Percentiles rank a stretch among this genome's conserved stretches.
Evolutionary conservation across 1,140 invertebrate genomes (phyloP).

Genomic region (Drosophila micromelanica): DNA sequence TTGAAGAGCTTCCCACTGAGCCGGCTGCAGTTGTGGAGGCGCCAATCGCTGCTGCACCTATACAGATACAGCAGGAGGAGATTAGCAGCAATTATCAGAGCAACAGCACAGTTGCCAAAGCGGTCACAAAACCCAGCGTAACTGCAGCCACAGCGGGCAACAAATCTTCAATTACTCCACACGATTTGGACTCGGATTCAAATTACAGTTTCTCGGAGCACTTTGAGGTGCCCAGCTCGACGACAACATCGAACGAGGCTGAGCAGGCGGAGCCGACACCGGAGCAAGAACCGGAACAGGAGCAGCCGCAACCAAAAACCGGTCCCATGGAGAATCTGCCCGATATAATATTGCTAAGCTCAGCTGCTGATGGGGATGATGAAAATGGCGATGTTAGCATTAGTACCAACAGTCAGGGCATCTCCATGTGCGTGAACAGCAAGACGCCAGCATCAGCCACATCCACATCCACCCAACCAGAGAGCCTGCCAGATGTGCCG

Average conservation of each 20-base stretch:
- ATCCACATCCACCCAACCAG: too few species aligned
- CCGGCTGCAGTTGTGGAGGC: not conserved
- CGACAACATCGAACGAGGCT: constrained; percentile 21
- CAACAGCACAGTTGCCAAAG: not conserved
- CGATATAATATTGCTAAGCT: constrained; percentile 68
- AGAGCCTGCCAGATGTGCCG: constrained; percentile 45
- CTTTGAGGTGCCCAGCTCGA: constrained; percentile 70
- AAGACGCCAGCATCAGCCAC: not conserved
- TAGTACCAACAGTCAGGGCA: constrained; percentile 43
- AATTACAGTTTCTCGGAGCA: constrained; percentile 84
- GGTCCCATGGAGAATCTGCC: constrained; percentile 54
- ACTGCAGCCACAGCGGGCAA: not conserved
- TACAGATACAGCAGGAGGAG: constrained; percentile 42
- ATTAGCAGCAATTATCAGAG: constrained; percentile 39
- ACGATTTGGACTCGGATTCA: constrained; percentile 76
- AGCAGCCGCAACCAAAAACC: not conserved
- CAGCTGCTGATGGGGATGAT: constrained; percentile 1
- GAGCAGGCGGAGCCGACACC: not conserved
- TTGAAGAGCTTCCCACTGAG: not conserved
- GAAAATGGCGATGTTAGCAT: constrained; percentile 17
- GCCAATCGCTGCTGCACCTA: not conserved
- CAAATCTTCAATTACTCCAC: constrained; percentile 16
- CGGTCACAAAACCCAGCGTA: constrained; percentile 2
- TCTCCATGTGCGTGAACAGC: constrained; percentile 67
- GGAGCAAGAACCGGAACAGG: not conserved